These are phyloP conservation scores for Montipora cactus DNA, from an alignment of 64 coral and sea anemone genomes.

Conservation along the genomic window DNA sequence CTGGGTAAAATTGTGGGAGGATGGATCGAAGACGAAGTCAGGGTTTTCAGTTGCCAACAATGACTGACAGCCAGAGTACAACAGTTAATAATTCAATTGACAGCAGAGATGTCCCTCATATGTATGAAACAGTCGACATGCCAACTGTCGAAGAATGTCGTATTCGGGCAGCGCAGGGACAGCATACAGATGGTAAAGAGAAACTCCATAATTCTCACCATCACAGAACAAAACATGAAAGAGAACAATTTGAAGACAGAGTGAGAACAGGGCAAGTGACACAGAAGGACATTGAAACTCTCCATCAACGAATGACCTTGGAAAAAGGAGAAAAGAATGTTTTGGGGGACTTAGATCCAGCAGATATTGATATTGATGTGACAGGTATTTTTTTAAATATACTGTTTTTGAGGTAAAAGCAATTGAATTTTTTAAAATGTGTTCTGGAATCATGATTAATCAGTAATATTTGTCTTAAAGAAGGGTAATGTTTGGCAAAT, in stretches of 20 bases:
- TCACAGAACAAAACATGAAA: conserved; percentile 15
- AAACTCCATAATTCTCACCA: neutral
- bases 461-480: too few species aligned
- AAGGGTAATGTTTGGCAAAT: too few species aligned
- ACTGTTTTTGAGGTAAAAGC: neutral
- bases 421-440: too few species aligned
- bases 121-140: neutral
- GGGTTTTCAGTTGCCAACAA: neutral
- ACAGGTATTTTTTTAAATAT: neutral
- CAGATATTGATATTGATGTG: conserved; percentile 18
- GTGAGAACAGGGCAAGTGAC: neutral
- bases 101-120: neutral
- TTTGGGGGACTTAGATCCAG: conserved; percentile 5
- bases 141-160: conserved; percentile 26
- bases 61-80: neutral
- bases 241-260: conserved; percentile 30
- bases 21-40: neutral
- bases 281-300: conserved; percentile 26
- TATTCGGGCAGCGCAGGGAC: neutral
- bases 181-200: neutral
- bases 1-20: neutral
- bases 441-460: too few species aligned
- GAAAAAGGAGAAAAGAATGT: conserved; percentile 15
- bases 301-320: neutral
- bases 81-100: neutral